A percentile compares a stretch with the other conserved stretches of the same genome.
Evolutionary conservation across 2,888 invertebrate species (phyloP).

Genomic region (Drosophila koepferae): DNA sequence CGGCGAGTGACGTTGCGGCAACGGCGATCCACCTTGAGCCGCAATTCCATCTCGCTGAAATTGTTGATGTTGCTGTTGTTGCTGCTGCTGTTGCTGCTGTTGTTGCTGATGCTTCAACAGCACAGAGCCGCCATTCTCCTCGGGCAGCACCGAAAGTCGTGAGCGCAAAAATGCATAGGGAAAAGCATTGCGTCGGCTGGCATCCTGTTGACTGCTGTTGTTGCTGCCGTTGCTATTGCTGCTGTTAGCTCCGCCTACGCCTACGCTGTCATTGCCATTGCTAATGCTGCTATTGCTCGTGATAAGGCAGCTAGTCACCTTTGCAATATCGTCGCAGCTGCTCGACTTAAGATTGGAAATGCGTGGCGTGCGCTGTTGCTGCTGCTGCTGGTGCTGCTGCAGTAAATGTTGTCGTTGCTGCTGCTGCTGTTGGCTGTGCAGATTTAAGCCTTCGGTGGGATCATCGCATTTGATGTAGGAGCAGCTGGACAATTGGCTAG

Average conservation of each 20-base stretch:
- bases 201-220: slow-evolving; percentile 71
- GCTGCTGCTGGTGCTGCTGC: slow-evolving; percentile 58
- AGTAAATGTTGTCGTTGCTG: slow-evolving; percentile 37
- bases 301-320: slow-evolving; percentile 85
- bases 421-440: slow-evolving; percentile 76
- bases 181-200: slow-evolving; percentile 88
- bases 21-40: slow-evolving; percentile 52
- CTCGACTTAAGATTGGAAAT: slow-evolving; percentile 87
- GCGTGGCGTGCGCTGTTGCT: slow-evolving; percentile 54
- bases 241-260: not conserved
- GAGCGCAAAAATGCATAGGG: slow-evolving; percentile 92
- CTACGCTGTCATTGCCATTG: slow-evolving; percentile 46
- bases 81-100: slow-evolving; percentile 29
- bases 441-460: slow-evolving; percentile 91
- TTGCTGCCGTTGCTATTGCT: not conserved
- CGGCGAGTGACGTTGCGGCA: slow-evolving; percentile 82
- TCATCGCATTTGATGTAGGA: slow-evolving; percentile 91
- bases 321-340: slow-evolving; percentile 90
- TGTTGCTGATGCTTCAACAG: slow-evolving; percentile 78
- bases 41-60: slow-evolving; percentile 36
- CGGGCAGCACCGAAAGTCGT: slow-evolving; percentile 91
- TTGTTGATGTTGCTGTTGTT: slow-evolving; percentile 44
- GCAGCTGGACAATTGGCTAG: slow-evolving; percentile 89
- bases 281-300: slow-evolving; percentile 54
- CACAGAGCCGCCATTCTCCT: slow-evolving; percentile 88